Percentiles rank a stretch among this genome's conserved stretches.
phyloP scores from a whole-genome alignment of 2,797 vertebrate genomes.

The Sternotherus odoratus region DNA sequence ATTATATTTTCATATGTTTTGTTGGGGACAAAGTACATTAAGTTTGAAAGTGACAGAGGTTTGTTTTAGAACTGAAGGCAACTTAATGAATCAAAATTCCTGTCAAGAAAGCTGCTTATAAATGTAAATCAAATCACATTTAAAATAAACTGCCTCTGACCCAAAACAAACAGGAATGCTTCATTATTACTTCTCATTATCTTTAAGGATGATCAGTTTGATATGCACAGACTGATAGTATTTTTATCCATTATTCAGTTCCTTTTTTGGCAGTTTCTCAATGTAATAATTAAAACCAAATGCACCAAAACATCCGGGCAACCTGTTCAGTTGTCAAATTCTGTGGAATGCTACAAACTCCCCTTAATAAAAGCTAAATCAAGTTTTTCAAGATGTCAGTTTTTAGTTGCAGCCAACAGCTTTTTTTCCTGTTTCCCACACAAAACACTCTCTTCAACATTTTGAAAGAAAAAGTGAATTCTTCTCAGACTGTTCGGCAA shows the following conservation, averaged over 20 bases:
- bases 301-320: rapidly evolving
- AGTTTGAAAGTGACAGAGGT: constrained; percentile 89
- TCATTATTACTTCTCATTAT: constrained; percentile 5
- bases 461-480: neutral
- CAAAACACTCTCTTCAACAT: neutral
- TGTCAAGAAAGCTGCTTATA: constrained; percentile 93
- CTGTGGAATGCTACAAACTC: neutral
- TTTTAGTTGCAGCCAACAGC: neutral
- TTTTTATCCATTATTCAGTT: neutral
- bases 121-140: constrained; percentile 93
- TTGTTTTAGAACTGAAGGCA: constrained; percentile 88
- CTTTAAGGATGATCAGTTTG: neutral
- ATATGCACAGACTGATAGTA: neutral
- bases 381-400: neutral
- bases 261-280: neutral
- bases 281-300: neutral
- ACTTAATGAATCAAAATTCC: constrained; percentile 88
- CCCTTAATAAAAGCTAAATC: neutral
- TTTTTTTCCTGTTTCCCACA: neutral
- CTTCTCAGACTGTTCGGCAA: neutral
- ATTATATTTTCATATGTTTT: constrained; percentile 99
- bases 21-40: constrained; percentile 90
- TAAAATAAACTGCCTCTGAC: constrained; percentile 90
- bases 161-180: constrained; percentile 61
- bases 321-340: neutral